Conservation (phyloP, 2,113 vertebrate genomes). For the Indicator indicator region DNA sequence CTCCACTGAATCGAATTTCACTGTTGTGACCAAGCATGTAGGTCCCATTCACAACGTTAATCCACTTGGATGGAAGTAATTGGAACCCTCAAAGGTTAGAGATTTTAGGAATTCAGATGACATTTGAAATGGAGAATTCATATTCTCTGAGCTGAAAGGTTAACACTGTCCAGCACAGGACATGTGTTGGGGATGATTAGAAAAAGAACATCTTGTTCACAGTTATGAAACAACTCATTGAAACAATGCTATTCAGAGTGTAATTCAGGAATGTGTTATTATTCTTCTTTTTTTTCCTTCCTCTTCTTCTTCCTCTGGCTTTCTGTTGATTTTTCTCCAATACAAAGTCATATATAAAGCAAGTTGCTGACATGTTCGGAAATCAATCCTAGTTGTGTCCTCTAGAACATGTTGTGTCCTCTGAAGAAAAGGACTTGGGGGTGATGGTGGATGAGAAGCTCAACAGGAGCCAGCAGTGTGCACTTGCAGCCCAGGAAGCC, state of each 20-base stretch:
- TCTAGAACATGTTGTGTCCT: neutral
- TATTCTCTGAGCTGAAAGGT: constrained; percentile 17
- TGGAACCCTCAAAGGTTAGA: neutral
- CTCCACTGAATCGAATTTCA: neutral
- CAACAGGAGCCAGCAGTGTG: no score
- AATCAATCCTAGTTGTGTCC: neutral
- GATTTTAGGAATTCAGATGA: neutral
- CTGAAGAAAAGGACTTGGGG: no score
- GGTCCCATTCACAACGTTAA: neutral
- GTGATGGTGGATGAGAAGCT: no score
- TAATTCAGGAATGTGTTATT: neutral
- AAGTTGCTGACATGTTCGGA: neutral
- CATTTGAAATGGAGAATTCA: neutral
- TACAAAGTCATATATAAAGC: neutral
- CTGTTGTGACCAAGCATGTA: neutral
- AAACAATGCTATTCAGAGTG: neutral
- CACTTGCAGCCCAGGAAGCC: no score
- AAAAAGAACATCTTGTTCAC: neutral
- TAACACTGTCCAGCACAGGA: neutral
- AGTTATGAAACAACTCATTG: constrained; percentile 9
- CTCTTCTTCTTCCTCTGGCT: neutral
- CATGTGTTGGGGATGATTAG: neutral
- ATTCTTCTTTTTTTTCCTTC: neutral
- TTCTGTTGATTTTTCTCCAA: neutral
- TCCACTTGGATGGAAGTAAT: neutral